Conservation (phyloP, 2,113 vertebrate genomes). For the Casuarius casuarius region DNA sequence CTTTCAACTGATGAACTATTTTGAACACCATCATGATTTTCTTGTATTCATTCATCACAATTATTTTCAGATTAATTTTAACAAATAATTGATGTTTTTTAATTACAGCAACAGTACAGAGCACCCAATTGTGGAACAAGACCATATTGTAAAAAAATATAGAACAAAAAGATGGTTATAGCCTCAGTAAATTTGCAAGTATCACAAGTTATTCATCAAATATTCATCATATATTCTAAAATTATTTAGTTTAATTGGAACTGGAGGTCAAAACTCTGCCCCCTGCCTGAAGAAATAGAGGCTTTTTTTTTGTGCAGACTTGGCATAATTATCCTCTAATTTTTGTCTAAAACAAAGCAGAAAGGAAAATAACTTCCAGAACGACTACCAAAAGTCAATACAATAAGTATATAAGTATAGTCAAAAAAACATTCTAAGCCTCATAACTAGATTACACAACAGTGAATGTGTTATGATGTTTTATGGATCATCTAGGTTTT, state of each 20-base stretch:
- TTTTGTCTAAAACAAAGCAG: background rate
- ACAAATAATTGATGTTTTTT: background rate
- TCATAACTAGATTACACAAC: background rate
- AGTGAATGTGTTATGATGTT: background rate
- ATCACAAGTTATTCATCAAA: background rate
- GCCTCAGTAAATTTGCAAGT: background rate
- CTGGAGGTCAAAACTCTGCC: background rate
- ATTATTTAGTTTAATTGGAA: background rate
- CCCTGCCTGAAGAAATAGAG: background rate
- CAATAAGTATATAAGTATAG: background rate
- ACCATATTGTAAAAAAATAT: background rate
- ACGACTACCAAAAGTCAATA: background rate
- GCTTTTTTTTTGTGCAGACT: background rate
- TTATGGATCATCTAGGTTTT: background rate
- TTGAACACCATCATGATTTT: accelerated
- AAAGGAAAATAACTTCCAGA: background rate
- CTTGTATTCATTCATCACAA: background rate
- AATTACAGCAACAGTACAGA: background rate
- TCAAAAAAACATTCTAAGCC: accelerated
- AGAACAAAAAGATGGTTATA: background rate
- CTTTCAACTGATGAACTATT: background rate
- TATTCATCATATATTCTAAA: background rate
- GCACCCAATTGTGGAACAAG: background rate
- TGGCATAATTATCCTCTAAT: background rate
- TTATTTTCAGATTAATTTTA: background rate